Evolutionary conservation across 2,888 invertebrate species (phyloP).

Genomic region (Cephus rjabovi): DNA sequence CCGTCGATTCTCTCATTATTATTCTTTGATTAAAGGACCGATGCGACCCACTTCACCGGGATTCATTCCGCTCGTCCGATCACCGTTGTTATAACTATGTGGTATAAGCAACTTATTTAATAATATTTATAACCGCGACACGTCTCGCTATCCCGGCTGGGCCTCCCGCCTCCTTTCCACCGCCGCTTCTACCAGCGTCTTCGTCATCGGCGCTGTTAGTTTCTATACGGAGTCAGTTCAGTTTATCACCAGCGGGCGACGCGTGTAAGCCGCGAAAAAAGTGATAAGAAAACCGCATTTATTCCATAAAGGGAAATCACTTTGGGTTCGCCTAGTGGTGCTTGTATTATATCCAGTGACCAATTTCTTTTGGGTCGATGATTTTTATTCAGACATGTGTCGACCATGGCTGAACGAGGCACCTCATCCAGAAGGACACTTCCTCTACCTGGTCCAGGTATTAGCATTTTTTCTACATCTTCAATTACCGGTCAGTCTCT

Average conservation of each 20-base stretch:
- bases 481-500: background rate
- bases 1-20: background rate
- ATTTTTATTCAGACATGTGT: background rate
- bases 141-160: constrained; percentile 23
- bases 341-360: background rate
- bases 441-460: background rate
- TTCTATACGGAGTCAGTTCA: constrained; percentile 2
- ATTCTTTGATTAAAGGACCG: background rate
- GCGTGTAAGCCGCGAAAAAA: background rate
- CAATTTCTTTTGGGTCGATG: background rate
- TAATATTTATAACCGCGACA: constrained; percentile 52
- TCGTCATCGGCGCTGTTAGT: background rate
- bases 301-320: background rate
- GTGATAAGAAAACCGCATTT: background rate
- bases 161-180: constrained; percentile 16
- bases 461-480: background rate
- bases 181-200: constrained; percentile 8
- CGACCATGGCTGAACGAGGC: background rate
- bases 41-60: background rate
- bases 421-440: background rate
- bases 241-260: background rate
- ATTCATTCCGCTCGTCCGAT: constrained; percentile 5
- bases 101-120: constrained; percentile 37
- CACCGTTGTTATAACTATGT: constrained; percentile 7
- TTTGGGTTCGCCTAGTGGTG: background rate